Conservation (phyloP, 2,113 vertebrate genomes). For the Eulemur macaco region DNA sequence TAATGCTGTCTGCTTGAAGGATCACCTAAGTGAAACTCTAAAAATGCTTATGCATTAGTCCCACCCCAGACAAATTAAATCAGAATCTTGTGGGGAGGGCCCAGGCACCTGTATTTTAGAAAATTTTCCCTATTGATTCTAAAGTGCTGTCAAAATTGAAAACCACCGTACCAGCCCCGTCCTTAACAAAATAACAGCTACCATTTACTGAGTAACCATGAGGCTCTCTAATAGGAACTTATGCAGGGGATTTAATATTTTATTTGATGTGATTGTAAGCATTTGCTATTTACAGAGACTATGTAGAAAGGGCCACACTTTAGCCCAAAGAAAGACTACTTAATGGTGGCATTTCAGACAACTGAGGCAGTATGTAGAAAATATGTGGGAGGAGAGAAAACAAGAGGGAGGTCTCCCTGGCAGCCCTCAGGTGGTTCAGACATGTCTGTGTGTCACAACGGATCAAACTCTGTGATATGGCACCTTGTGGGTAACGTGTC, state of each 20-base stretch:
- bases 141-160: background rate
- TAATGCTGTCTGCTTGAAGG: background rate
- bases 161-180: background rate
- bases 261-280: background rate
- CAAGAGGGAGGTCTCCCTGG: background rate
- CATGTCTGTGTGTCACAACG: fast-evolving
- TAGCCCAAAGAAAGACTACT: background rate
- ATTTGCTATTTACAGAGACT: background rate
- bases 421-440: background rate
- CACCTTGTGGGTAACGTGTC: fast-evolving
- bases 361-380: background rate
- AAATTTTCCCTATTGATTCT: background rate
- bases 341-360: background rate
- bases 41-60: background rate
- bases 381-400: background rate
- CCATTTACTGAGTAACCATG: background rate
- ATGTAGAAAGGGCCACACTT: background rate
- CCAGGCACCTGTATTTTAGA: background rate
- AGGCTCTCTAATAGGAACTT: background rate
- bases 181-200: background rate
- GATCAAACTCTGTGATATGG: fast-evolving
- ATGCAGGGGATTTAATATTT: background rate
- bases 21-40: background rate
- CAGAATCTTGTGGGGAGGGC: background rate
- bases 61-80: background rate